phyloP scores from a whole-genome alignment of 2,113 vertebrate species.

The Heloderma charlesbogerti region DNA sequence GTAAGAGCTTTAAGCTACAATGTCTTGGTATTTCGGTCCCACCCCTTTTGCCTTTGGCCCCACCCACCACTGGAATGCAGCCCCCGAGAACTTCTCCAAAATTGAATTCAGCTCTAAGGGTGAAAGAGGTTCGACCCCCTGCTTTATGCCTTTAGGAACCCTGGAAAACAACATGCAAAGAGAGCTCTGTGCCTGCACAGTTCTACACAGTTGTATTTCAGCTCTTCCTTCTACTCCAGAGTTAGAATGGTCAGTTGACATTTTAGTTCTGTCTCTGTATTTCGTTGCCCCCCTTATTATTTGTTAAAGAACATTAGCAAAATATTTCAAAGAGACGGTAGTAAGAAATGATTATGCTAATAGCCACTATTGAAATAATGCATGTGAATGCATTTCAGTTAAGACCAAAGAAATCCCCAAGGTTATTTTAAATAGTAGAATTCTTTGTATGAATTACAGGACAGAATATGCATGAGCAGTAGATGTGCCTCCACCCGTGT shows the following conservation, averaged over 20 bases:
- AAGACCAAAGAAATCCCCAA: not conserved
- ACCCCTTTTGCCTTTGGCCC: too few species aligned
- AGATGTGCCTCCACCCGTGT: fast-evolving
- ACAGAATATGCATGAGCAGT: not conserved
- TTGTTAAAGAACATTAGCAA: not conserved
- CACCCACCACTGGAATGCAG: too few species aligned
- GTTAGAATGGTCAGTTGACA: not conserved
- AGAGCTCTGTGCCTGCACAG: too few species aligned
- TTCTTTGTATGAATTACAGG: not conserved
- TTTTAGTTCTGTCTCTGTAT: not conserved
- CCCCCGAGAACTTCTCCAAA: too few species aligned
- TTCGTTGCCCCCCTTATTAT: not conserved
- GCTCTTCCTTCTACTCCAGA: not conserved
- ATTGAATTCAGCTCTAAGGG: too few species aligned
- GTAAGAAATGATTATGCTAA: not conserved
- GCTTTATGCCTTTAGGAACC: too few species aligned
- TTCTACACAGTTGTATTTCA: not conserved
- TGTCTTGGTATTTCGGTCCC: too few species aligned
- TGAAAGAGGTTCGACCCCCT: too few species aligned
- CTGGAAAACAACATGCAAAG: too few species aligned
- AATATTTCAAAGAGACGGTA: conserved; percentile 6
- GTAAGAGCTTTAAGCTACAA: too few species aligned
- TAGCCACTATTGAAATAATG: not conserved
- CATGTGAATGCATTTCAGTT: conserved; percentile 2
- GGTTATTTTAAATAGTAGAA: not conserved